Conservation (phyloP, 2,113 vertebrate species). For the Ophthalmolycus amberensis region DNA sequence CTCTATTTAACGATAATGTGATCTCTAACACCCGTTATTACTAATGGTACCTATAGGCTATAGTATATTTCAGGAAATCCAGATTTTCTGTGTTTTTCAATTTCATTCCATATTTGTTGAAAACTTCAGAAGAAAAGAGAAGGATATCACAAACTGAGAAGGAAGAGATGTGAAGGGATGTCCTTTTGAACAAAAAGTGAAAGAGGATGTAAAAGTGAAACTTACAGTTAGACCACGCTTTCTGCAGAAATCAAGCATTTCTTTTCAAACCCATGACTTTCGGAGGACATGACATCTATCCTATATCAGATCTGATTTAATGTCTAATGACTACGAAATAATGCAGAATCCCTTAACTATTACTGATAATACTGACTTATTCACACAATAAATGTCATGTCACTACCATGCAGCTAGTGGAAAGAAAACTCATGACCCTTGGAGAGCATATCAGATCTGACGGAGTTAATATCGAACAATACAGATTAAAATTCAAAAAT, state of each 20-base stretch:
- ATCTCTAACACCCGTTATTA: not conserved
- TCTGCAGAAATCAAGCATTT: constrained; percentile 45
- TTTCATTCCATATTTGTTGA: not conserved
- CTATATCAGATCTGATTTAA: not conserved
- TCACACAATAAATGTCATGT: constrained; percentile 9
- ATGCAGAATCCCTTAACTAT: not conserved
- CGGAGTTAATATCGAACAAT: not conserved
- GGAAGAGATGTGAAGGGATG: not conserved
- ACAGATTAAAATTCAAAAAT: not conserved
- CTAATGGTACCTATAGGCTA: not conserved
- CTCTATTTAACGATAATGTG: not conserved
- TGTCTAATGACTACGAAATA: not conserved
- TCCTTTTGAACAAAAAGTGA: not conserved
- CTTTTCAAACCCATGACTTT: not conserved
- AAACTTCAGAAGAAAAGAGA: not conserved
- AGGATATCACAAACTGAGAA: not conserved
- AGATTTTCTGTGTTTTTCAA: not conserved
- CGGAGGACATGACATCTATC: fast-evolving
- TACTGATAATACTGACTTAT: not conserved
- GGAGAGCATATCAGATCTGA: not conserved
- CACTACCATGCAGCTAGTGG: not conserved
- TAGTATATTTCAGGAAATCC: not conserved
- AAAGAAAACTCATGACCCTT: constrained; percentile 8
- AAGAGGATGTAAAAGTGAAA: constrained; percentile 56
- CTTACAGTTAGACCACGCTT: not conserved